These are phyloP conservation scores for Lepidocyrtoides sp. DNA, from an alignment of 2,888 invertebrate species.

Conservation along the genomic window DNA sequence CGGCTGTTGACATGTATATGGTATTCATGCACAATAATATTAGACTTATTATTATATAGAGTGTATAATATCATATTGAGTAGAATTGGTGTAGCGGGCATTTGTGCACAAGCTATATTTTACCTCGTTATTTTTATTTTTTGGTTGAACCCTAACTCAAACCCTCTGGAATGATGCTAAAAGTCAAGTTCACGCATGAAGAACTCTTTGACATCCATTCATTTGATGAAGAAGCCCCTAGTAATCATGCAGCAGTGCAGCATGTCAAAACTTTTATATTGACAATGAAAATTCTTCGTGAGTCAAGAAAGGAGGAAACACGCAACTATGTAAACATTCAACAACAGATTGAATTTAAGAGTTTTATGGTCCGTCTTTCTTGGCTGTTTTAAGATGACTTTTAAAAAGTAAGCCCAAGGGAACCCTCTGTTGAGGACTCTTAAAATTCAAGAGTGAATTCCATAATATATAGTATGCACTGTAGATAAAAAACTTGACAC, in stretches of 20 bases:
- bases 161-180: conserved; percentile 5
- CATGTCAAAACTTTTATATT: conserved; percentile 44
- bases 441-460: background rate
- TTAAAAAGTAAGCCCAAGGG: conserved; percentile 56
- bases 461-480: too few relatives aligned
- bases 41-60: too few relatives aligned
- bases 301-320: conserved; percentile 34
- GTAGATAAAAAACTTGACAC: too few relatives aligned
- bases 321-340: conserved; percentile 74
- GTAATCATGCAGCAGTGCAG: conserved; percentile 12
- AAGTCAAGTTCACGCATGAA: conserved; percentile 69
- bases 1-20: conserved; percentile 8
- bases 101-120: conserved; percentile 3
- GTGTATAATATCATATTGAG: too few relatives aligned
- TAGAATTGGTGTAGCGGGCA: conserved; percentile 27
- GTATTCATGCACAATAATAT: too few relatives aligned
- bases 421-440: conserved; percentile 72
- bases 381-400: background rate
- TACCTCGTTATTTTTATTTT: conserved; percentile 7
- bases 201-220: conserved; percentile 6
- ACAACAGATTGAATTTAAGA: conserved; percentile 34
- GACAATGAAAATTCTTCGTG: conserved; percentile 16
- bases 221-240: conserved; percentile 47
- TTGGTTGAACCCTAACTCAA: background rate
- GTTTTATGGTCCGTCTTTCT: conserved; percentile 61